A percentile compares a stretch with the other conserved stretches of the same genome.
Conservation (phyloP, 1,140 invertebrate species). For the Drosophila mauritiana region DNA sequence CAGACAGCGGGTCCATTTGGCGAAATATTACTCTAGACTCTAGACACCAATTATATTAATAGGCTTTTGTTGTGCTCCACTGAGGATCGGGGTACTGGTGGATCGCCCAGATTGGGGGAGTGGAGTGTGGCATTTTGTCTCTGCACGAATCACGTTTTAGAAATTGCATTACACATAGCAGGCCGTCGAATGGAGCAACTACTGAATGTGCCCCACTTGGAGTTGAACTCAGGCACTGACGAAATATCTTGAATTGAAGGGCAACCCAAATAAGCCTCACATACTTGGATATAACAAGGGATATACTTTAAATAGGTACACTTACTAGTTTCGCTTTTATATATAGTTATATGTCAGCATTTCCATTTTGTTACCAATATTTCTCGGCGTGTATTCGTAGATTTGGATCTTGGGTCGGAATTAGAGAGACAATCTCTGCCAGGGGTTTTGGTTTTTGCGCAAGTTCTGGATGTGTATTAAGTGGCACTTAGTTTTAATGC, state of each 20-base stretch:
- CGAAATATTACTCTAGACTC: slow-evolving; percentile 55
- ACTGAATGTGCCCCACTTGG: slow-evolving; percentile 41
- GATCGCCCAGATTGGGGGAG: slow-evolving; percentile 14
- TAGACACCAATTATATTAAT: slow-evolving; percentile 80
- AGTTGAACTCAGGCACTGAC: neutral
- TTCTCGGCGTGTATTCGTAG: slow-evolving; percentile 10
- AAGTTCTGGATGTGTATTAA: slow-evolving; percentile 65
- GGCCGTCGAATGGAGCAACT: slow-evolving; percentile 34
- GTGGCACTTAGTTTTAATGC: slow-evolving; percentile 75
- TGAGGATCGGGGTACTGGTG: slow-evolving; percentile 13
- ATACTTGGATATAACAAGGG: too few species aligned
- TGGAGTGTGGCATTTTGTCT: slow-evolving; percentile 63
- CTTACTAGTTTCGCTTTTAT: too few species aligned
- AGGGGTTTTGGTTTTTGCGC: slow-evolving; percentile 55
- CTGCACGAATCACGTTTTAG: slow-evolving; percentile 79
- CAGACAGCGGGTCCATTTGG: slow-evolving; percentile 20
- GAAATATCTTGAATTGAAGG: neutral
- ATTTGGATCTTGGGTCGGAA: neutral
- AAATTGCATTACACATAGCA: slow-evolving; percentile 73
- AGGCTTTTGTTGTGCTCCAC: slow-evolving; percentile 59
- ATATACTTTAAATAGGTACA: too few species aligned
- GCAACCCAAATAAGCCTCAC: too few species aligned
- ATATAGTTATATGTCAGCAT: neutral
- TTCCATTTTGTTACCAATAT: neutral
- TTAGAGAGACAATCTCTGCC: slow-evolving; percentile 56